Conservation (phyloP, 2,888 invertebrate species). For the Acrocyrtus sp. region DNA sequence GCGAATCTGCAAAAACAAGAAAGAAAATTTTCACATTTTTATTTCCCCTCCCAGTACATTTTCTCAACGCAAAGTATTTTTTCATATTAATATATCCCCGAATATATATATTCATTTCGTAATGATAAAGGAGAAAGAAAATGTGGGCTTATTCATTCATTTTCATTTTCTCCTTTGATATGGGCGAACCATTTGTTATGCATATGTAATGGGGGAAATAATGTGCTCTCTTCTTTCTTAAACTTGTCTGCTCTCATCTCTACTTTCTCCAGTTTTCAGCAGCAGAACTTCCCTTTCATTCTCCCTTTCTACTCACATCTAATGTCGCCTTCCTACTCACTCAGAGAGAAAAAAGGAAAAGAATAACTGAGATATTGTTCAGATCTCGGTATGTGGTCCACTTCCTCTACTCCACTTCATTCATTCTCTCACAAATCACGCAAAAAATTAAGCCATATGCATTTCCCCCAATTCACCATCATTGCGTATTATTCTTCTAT, state of each 20-base stretch:
- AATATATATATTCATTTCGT: background rate
- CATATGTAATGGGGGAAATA: constrained; percentile 20
- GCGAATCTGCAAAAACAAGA: constrained; percentile 7
- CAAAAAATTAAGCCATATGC: constrained; percentile 23
- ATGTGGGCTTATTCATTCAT: constrained; percentile 47
- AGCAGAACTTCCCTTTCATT: constrained; percentile 9
- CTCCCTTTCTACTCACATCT: background rate
- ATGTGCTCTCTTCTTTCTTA: constrained; percentile 12
- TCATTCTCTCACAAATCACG: constrained; percentile 48
- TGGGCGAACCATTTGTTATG: constrained; percentile 20
- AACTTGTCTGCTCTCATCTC: constrained; percentile 1
- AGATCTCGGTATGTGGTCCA: constrained; percentile 38
- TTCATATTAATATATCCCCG: constrained; percentile 8
- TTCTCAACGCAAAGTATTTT: constrained; percentile 26
- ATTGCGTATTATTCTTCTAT: constrained; percentile 12
- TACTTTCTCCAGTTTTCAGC: background rate
- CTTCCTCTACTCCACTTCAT: constrained; percentile 18
- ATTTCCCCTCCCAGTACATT: background rate
- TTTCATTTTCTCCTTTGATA: constrained; percentile 29
- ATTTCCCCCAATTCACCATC: constrained; percentile 1
- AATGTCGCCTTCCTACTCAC: constrained; percentile 2
- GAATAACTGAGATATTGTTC: constrained; percentile 44
- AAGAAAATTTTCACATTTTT: constrained; percentile 11
- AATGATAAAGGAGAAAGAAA: constrained; percentile 17
- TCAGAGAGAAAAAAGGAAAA: constrained; percentile 3